These are phyloP conservation scores for Emydura subglobosa DNA, from an alignment of 2,113 vertebrate species.

Conservation along the genomic window DNA sequence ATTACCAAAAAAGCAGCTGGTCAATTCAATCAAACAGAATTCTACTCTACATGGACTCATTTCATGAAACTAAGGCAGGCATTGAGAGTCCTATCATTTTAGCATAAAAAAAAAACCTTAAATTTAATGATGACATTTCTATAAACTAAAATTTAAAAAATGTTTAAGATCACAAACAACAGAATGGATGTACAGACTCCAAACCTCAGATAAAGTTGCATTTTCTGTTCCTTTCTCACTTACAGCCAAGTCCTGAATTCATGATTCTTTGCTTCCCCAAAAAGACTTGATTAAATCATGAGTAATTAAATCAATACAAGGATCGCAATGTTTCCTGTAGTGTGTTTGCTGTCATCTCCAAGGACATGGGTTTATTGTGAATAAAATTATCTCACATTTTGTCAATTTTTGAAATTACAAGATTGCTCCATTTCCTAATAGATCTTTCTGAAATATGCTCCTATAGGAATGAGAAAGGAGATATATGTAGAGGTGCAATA, in stretches of 20 bases:
- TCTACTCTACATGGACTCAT: neutral
- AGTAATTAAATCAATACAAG: neutral
- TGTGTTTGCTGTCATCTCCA: neutral
- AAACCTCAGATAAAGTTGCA: neutral
- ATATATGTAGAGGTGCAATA: neutral
- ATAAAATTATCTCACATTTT: neutral
- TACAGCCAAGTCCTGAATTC: neutral
- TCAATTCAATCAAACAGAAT: neutral
- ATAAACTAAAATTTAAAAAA: neutral
- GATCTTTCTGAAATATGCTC: neutral
- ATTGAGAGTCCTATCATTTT: neutral
- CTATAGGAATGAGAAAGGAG: neutral
- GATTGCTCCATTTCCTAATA: neutral
- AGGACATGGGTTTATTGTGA: neutral
- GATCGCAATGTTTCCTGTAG: neutral
- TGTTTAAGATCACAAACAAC: neutral
- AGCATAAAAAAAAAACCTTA: neutral
- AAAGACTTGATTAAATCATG: neutral
- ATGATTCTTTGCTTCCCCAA: neutral
- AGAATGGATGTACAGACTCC: neutral
- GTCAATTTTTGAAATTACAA: neutral
- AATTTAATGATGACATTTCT: neutral
- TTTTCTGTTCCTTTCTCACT: neutral
- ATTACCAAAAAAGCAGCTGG: neutral
- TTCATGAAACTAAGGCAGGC: neutral